Evolutionary conservation across 2,113 vertebrate species (phyloP).

Genomic region (Xiphophorus maculatus): DNA sequence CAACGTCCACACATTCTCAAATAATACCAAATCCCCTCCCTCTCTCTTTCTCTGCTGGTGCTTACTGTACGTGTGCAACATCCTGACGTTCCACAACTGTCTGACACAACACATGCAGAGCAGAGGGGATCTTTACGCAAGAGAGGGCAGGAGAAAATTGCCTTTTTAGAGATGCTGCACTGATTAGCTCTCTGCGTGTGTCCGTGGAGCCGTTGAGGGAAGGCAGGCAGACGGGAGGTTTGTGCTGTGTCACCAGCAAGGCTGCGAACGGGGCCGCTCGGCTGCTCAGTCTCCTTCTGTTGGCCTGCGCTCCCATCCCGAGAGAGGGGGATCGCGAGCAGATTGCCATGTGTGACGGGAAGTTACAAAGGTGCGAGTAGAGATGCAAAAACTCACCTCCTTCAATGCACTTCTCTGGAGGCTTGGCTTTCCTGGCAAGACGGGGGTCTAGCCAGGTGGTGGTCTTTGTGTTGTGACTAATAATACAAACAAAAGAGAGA

Average conservation of each 20-base stretch:
- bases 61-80: constrained; percentile 36
- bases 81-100: constrained; percentile 44
- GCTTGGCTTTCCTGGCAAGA: constrained; percentile 97
- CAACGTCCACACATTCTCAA: background rate
- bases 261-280: constrained; percentile 26
- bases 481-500: constrained; percentile 44
- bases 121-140: constrained; percentile 63
- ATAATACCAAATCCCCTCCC: constrained; percentile 36
- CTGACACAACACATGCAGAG: constrained; percentile 53
- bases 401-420: constrained; percentile 96
- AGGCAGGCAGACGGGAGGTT: constrained; percentile 26
- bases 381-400: constrained; percentile 83
- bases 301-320: constrained; percentile 32
- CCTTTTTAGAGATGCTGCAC: constrained; percentile 60
- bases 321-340: constrained; percentile 12
- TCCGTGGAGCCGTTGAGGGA: constrained; percentile 64
- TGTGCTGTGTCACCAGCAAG: constrained; percentile 45
- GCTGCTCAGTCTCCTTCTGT: constrained; percentile 50
- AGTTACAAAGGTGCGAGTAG: constrained; percentile 1
- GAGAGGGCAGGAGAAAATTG: constrained; percentile 62
- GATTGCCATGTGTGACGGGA: constrained; percentile 9
- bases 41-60: constrained; percentile 33
- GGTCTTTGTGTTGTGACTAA: constrained; percentile 97
- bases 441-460: constrained; percentile 98
- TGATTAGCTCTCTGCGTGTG: constrained; percentile 68